Evolutionary conservation across 1,140 invertebrate species (phyloP).

Genomic region (Drosophila pseudoananassae): DNA sequence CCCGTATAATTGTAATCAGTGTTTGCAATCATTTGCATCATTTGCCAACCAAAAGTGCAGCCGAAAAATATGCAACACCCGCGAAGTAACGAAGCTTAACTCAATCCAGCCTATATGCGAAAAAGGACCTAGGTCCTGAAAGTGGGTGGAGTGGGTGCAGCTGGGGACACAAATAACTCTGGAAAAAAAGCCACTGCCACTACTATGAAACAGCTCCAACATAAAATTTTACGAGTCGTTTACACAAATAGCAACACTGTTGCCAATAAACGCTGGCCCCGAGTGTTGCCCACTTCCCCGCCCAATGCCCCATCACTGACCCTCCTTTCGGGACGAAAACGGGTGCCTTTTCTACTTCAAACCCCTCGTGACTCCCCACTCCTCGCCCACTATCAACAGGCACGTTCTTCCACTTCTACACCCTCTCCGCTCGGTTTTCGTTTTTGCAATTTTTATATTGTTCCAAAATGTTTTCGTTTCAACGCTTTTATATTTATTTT

Average conservation of each 20-base stretch:
- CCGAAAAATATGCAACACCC: conserved; percentile 42
- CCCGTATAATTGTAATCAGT: conserved; percentile 52
- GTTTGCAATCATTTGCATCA: conserved; percentile 39
- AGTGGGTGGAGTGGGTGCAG: background rate
- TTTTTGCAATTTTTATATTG: conserved; percentile 78
- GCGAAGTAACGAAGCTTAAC: conserved; percentile 35
- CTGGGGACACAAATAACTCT: conserved; percentile 10
- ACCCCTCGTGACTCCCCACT: too few relatives aligned
- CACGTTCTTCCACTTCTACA: conserved; percentile 3
- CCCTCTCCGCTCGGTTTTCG: conserved; percentile 1
- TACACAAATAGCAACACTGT: conserved; percentile 82
- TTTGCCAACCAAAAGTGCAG: conserved; percentile 22
- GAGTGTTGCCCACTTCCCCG: conserved; percentile 3
- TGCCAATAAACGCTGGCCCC: conserved; percentile 70
- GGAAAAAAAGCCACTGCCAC: conserved; percentile 25
- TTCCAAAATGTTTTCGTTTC: conserved; percentile 79
- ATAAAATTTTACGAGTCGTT: conserved; percentile 82
- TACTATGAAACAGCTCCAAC: conserved; percentile 57
- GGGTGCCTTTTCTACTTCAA: conserved; percentile 5
- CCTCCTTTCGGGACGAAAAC: background rate
- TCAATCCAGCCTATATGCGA: conserved; percentile 34
- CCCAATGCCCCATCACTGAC: background rate
- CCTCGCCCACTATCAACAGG: background rate
- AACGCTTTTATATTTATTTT: conserved; percentile 78
- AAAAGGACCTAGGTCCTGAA: background rate